Evolutionary conservation across 2,888 invertebrate genomes (phyloP).

Genomic region (Lomographa bimaculata): DNA sequence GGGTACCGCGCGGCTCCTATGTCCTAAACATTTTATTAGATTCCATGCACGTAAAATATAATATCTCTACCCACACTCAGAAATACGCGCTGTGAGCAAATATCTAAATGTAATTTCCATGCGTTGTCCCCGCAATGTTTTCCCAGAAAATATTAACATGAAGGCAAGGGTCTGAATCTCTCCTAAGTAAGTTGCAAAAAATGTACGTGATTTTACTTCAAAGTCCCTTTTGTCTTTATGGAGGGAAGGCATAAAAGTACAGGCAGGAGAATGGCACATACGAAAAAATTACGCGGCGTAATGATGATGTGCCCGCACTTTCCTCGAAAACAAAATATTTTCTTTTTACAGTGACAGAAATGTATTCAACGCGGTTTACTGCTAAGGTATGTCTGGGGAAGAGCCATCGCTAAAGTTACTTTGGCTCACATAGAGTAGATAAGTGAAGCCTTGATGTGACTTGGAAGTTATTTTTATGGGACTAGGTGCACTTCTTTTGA

Average conservation of each 20-base stretch:
- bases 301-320: conserved; percentile 81
- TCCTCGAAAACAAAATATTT: conserved; percentile 78
- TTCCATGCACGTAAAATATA: conserved; percentile 83
- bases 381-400: conserved; percentile 39
- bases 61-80: conserved; percentile 79
- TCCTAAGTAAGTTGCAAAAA: conserved; percentile 84
- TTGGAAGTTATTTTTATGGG: conserved; percentile 26
- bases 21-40: conserved; percentile 80
- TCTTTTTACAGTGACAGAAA: conserved; percentile 75
- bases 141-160: conserved; percentile 83
- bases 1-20: conserved; percentile 40
- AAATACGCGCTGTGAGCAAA: conserved; percentile 78
- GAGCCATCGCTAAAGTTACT: conserved; percentile 41
- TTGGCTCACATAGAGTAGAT: conserved; percentile 36
- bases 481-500: conserved; percentile 17
- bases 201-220: conserved; percentile 84
- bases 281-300: conserved; percentile 81
- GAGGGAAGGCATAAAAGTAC: conserved; percentile 80
- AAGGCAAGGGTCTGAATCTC: conserved; percentile 81
- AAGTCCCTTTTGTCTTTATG: conserved; percentile 84
- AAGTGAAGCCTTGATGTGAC: conserved; percentile 31
- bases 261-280: conserved; percentile 78
- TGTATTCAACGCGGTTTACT: conserved; percentile 70
- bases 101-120: conserved; percentile 84
- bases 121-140: conserved; percentile 83